Conservation (phyloP, 2,888 invertebrate species). For the Drosophila pullipes region DNA sequence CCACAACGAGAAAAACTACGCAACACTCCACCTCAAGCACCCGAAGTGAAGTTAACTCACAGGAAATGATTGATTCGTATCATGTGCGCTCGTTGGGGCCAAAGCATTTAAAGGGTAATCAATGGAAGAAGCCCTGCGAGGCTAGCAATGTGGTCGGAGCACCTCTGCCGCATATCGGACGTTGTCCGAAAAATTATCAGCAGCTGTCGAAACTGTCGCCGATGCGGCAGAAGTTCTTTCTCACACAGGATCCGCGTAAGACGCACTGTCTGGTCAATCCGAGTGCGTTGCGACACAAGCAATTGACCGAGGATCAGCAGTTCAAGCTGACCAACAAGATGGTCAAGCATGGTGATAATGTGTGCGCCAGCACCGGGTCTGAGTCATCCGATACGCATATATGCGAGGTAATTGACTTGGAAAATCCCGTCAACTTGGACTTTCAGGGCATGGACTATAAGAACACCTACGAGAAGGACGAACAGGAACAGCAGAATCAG, state of each 20-base stretch:
- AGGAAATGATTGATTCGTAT: slow-evolving; percentile 64
- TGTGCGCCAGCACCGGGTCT: slow-evolving; percentile 72
- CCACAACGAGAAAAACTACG: background rate
- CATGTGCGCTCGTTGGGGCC: slow-evolving; percentile 62
- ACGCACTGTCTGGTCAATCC: slow-evolving; percentile 82
- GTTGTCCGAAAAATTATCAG: slow-evolving; percentile 70
- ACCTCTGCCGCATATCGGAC: slow-evolving; percentile 70
- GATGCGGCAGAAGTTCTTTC: slow-evolving; percentile 75
- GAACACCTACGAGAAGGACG: slow-evolving; percentile 82
- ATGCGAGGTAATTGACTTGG: slow-evolving; percentile 82
- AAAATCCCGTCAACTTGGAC: slow-evolving; percentile 83
- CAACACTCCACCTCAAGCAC: background rate
- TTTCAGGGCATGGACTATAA: slow-evolving; percentile 84
- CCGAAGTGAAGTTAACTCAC: slow-evolving; percentile 42
- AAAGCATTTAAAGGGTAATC: slow-evolving; percentile 52
- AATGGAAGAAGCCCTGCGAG: slow-evolving; percentile 74
- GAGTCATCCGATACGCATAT: slow-evolving; percentile 74
- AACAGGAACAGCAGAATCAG: slow-evolving; percentile 81
- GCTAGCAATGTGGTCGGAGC: slow-evolving; percentile 77
- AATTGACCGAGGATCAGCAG: slow-evolving; percentile 58
- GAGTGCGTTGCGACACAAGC: slow-evolving; percentile 66
- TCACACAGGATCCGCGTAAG: slow-evolving; percentile 83
- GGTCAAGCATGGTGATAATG: slow-evolving; percentile 82
- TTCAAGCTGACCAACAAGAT: slow-evolving; percentile 70
- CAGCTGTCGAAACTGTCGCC: slow-evolving; percentile 68